These are phyloP conservation scores for Lethenteron camtschaticum DNA, from an alignment of 2,113 vertebrate genomes.

Conservation along the genomic window DNA sequence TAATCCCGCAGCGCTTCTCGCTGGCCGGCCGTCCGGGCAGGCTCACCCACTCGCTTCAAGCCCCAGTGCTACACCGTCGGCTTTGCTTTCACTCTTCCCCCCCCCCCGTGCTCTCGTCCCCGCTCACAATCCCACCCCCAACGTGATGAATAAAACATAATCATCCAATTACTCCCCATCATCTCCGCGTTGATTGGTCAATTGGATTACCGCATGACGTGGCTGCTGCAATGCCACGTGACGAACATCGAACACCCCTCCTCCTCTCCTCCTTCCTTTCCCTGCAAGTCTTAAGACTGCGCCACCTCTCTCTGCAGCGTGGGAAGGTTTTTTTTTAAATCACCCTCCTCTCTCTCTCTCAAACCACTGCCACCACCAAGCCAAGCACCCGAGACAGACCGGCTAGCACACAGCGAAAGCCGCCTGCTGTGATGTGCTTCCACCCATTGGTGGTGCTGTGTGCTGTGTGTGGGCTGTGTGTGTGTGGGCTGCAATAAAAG, in stretches of 20 bases:
- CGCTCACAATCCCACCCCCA: neutral
- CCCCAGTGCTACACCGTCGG: neutral
- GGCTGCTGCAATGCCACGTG: neutral
- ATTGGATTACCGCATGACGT: conserved; percentile 3
- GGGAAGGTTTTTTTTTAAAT: neutral
- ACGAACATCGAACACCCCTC: neutral
- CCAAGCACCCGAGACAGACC: too few species aligned
- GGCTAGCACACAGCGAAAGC: too few species aligned
- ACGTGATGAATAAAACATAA: neutral
- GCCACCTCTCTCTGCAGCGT: neutral
- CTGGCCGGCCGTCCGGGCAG: neutral
- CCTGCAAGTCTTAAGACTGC: neutral
- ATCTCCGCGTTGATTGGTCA: conserved; percentile 4
- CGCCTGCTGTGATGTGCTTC: too few species aligned
- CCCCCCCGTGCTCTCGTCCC: neutral
- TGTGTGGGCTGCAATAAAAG: too few species aligned
- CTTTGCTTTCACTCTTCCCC: neutral
- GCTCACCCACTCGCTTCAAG: neutral
- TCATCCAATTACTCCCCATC: conserved; percentile 5
- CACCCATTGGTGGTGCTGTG: too few species aligned
- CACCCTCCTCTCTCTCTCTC: neutral
- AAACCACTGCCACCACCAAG: too few species aligned
- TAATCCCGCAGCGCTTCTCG: too few species aligned
- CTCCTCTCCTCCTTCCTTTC: neutral
- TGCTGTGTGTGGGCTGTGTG: too few species aligned